phyloP scores from a whole-genome alignment of 2,797 vertebrate genomes.

The Tolypeutes matacus region DNA sequence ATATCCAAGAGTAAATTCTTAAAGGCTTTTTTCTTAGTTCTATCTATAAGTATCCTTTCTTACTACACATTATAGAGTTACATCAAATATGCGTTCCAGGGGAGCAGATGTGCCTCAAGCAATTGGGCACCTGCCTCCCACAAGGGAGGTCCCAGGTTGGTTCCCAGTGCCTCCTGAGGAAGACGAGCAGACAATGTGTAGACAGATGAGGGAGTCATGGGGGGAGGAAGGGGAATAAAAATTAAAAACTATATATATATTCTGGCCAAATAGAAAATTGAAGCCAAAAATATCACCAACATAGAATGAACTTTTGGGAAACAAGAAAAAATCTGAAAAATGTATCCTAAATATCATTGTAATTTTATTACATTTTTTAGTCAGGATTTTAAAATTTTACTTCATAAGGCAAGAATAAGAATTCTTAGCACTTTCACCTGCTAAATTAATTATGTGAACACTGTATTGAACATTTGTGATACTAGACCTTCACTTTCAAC shows the following conservation, averaged over 20 bases:
- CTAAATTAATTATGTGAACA: background rate
- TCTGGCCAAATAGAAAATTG: background rate
- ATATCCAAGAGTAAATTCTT: slow-evolving; percentile 18
- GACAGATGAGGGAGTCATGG: too few relatives aligned
- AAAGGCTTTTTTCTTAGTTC: slow-evolving; percentile 21
- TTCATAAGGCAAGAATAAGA: background rate
- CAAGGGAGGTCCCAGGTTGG: too few relatives aligned
- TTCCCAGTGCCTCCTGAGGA: too few relatives aligned
- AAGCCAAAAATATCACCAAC: slow-evolving; percentile 19
- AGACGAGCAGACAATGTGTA: too few relatives aligned
- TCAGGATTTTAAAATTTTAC: slow-evolving; percentile 47
- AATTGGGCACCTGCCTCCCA: too few relatives aligned
- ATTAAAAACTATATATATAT: background rate
- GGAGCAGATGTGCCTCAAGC: too few relatives aligned
- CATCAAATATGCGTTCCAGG: background rate
- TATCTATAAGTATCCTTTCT: background rate
- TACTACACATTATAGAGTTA: background rate
- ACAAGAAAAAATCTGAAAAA: slow-evolving; percentile 46
- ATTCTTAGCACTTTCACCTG: background rate
- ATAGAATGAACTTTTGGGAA: background rate
- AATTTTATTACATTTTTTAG: slow-evolving; percentile 31
- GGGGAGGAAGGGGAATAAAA: too few relatives aligned
- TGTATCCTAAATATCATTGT: background rate
- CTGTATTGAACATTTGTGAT: background rate
- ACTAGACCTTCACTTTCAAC: background rate